A percentile compares a stretch with the other conserved stretches of the same genome.
Conservation (phyloP, 2,888 invertebrate species). For the Rhogogaster chlorosoma region DNA sequence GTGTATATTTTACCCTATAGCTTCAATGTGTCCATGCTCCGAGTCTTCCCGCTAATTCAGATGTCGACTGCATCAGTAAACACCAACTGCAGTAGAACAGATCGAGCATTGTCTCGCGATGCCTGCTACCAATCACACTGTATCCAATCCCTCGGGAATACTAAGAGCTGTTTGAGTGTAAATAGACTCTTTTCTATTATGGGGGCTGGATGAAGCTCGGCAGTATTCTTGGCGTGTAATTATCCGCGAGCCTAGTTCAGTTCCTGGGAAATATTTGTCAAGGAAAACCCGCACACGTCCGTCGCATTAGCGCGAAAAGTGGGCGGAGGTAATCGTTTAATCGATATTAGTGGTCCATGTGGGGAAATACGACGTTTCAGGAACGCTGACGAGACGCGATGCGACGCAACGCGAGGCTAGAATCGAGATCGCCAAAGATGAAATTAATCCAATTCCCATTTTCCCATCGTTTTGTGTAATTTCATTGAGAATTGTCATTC, state of each 20-base stretch:
- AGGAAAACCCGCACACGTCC: not conserved
- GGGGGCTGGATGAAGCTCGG: not conserved
- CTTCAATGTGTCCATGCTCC: not conserved
- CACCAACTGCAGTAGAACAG: not conserved
- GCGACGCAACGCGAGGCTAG: not conserved
- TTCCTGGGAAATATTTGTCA: slow-evolving; percentile 23
- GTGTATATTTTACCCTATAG: not conserved
- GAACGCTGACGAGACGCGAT: not conserved
- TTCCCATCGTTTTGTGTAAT: not conserved
- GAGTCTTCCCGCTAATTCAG: not conserved
- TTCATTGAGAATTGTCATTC: not conserved
- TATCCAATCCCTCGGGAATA: slow-evolving; percentile 6
- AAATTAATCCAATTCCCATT: not conserved
- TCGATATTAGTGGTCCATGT: slow-evolving; percentile 34
- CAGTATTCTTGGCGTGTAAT: slow-evolving; percentile 4
- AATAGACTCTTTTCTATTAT: not conserved
- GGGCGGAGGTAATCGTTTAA: slow-evolving; percentile 21
- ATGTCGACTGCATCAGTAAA: not conserved
- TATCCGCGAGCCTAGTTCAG: not conserved
- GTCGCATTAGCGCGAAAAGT: slow-evolving; percentile 7
- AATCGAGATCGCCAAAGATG: not conserved
- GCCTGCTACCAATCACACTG: not conserved
- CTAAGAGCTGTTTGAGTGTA: not conserved
- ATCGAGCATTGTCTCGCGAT: not conserved
- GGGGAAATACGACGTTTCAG: not conserved